phyloP scores from a whole-genome alignment of 2,888 invertebrate genomes.

The Lacanobia oleracea region DNA sequence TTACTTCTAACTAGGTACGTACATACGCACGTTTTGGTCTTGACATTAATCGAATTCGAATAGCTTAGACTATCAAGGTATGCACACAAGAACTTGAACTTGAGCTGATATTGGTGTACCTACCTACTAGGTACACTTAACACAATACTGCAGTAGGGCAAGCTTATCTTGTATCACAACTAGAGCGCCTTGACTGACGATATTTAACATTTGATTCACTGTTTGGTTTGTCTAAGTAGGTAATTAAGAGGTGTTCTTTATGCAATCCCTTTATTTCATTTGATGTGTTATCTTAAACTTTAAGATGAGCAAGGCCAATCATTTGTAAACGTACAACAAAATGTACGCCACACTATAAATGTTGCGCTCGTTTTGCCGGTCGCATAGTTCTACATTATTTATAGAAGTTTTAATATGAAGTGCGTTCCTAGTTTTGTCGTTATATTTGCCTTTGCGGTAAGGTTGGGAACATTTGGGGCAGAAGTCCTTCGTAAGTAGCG shows the following conservation, averaged over 20 bases:
- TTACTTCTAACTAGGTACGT: slow-evolving; percentile 39
- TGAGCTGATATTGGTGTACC: slow-evolving; percentile 11
- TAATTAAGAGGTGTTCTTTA: slow-evolving; percentile 33
- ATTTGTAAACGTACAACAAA: slow-evolving; percentile 43
- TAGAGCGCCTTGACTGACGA: slow-evolving; percentile 30
- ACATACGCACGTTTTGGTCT: slow-evolving; percentile 34
- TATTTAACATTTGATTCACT: slow-evolving; percentile 33
- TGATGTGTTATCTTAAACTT: slow-evolving; percentile 49
- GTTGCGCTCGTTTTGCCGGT: slow-evolving; percentile 20
- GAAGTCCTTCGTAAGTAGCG: slow-evolving; percentile 63
- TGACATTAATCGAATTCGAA: slow-evolving; percentile 33
- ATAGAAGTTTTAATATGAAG: slow-evolving; percentile 47
- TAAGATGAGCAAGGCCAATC: slow-evolving; percentile 51
- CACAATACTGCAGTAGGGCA: not conserved
- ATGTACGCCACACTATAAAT: slow-evolving; percentile 50
- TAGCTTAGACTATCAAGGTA: not conserved
- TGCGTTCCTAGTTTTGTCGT: slow-evolving; percentile 32
- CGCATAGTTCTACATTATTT: slow-evolving; percentile 34
- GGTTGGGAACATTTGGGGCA: slow-evolving; percentile 20
- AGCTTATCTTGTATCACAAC: slow-evolving; percentile 25
- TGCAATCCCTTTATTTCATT: slow-evolving; percentile 48
- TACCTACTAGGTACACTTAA: not conserved
- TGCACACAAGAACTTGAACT: slow-evolving; percentile 26
- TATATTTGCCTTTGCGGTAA: slow-evolving; percentile 30
- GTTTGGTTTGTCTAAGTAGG: slow-evolving; percentile 24